Evolutionary conservation across 1,140 invertebrate species (phyloP).

Genomic region (Caenorhabditis latens): DNA sequence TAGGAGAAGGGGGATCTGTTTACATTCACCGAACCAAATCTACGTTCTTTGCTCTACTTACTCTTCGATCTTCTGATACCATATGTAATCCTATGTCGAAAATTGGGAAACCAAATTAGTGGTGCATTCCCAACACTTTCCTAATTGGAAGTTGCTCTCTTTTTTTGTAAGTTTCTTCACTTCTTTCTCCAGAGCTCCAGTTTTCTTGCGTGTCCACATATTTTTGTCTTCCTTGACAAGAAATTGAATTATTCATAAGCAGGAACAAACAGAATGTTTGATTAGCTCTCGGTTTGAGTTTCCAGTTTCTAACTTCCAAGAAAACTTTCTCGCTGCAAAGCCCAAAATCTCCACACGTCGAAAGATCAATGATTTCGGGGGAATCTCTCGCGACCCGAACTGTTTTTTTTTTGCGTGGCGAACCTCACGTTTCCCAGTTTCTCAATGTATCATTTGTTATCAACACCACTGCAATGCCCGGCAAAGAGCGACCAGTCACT

Average conservation of each 20-base stretch:
- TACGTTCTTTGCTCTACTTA: background rate
- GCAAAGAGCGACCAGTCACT: slow-evolving; percentile 38
- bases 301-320: background rate
- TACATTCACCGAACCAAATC: background rate
- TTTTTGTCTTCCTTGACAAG: slow-evolving; percentile 3
- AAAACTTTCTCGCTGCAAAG: background rate
- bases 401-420: slow-evolving; percentile 1
- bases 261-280: slow-evolving; percentile 28
- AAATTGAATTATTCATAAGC: slow-evolving; percentile 53
- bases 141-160: background rate
- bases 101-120: background rate
- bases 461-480: background rate
- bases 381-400: slow-evolving; percentile 16
- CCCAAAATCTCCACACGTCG: background rate
- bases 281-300: background rate
- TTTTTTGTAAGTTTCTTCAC: background rate
- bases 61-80: background rate
- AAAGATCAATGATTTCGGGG: slow-evolving; percentile 46
- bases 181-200: background rate
- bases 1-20: background rate
- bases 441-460: slow-evolving; percentile 33
- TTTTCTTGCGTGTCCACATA: background rate
- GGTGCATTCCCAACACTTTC: background rate
- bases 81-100: background rate
- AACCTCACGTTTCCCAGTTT: slow-evolving; percentile 48